These are phyloP conservation scores for Oceanodroma tethys DNA, from an alignment of 2,113 vertebrate species.

Conservation along the genomic window DNA sequence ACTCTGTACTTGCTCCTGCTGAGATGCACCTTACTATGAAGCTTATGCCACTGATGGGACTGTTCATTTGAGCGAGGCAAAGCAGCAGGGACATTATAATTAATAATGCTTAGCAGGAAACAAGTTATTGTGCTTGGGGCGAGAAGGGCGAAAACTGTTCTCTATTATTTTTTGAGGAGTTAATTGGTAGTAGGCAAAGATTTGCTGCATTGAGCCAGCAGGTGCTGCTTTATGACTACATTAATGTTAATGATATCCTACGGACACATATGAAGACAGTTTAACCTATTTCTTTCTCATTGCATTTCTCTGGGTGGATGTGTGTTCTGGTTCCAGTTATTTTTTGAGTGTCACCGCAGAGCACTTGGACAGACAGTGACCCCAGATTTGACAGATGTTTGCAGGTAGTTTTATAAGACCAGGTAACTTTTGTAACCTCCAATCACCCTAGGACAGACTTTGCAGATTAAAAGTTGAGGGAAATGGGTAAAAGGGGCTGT, in stretches of 20 bases:
- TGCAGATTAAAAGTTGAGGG: background rate
- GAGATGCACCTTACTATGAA: background rate
- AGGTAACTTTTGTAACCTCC: background rate
- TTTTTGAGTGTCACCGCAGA: background rate
- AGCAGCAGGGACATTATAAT: conserved; percentile 28
- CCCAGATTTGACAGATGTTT: background rate
- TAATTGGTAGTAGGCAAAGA: conserved; percentile 48
- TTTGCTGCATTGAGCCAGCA: conserved; percentile 19
- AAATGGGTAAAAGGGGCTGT: background rate
- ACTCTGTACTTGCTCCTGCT: background rate
- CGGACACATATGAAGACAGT: background rate
- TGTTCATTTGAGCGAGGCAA: background rate
- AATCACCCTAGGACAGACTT: background rate
- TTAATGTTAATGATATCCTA: conserved; percentile 55
- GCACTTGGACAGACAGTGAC: background rate
- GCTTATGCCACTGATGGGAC: background rate
- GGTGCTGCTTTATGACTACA: conserved; percentile 57
- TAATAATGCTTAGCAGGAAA: conserved; percentile 55
- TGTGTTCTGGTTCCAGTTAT: background rate
- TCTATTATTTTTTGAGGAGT: conserved; percentile 46
- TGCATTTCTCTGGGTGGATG: background rate
- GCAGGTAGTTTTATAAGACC: background rate
- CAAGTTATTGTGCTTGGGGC: conserved; percentile 33
- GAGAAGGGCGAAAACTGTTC: background rate
- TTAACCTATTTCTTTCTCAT: background rate